Percentiles rank a stretch among this genome's conserved stretches.
Evolutionary conservation across 2,797 vertebrate species (phyloP).

Genomic region (Ctenosaura bakeri): DNA sequence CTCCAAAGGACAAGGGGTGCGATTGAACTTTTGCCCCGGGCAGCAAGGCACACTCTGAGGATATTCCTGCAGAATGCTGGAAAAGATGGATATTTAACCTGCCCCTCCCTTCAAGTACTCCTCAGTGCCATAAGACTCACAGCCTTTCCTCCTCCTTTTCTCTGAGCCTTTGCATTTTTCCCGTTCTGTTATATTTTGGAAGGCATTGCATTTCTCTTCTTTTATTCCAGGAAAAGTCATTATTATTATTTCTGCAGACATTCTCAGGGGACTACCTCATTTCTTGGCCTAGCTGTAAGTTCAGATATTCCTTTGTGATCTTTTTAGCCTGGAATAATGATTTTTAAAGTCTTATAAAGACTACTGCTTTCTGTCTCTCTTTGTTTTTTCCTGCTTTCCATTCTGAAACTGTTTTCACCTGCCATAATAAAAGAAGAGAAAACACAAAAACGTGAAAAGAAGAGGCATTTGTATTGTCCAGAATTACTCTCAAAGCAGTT

Average conservation of each 20-base stretch:
- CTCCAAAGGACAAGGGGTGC: neutral
- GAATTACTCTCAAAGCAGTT: neutral
- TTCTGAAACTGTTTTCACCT: no score
- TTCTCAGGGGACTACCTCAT: no score
- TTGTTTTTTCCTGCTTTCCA: no score
- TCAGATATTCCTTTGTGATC: neutral
- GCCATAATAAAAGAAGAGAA: neutral
- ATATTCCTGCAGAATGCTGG: neutral
- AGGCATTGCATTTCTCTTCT: neutral
- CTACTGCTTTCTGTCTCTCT: neutral
- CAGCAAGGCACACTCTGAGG: neutral
- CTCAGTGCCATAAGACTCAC: neutral
- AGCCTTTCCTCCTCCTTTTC: neutral
- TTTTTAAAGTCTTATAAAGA: neutral
- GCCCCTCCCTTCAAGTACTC: neutral
- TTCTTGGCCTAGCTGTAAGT: neutral
- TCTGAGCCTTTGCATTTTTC: neutral
- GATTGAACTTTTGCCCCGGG: neutral
- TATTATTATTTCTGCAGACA: neutral
- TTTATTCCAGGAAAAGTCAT: neutral
- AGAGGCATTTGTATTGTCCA: no score
- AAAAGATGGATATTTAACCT: neutral
- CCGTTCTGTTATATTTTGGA: neutral
- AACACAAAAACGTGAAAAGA: neutral
- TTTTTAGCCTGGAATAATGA: neutral